Evolutionary conservation across 2,113 vertebrate genomes (phyloP).

Genomic region (Zonotrichia leucophrys): DNA sequence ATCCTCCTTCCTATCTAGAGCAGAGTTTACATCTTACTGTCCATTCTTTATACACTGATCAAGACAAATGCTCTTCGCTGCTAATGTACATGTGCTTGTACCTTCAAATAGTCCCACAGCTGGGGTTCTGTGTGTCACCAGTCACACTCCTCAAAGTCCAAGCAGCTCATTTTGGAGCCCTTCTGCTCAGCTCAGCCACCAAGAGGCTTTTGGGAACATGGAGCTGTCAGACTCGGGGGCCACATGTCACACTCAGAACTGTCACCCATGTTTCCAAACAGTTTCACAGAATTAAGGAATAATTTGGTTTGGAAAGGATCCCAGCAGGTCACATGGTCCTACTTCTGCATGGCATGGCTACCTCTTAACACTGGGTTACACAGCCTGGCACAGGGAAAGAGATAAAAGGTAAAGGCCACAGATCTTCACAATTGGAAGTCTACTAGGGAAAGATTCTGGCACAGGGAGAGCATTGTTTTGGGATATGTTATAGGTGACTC

Average conservation of each 20-base stretch:
- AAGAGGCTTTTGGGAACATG: not conserved
- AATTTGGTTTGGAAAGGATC: conserved; percentile 41
- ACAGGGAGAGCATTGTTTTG: not conserved
- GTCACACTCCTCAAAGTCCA: not conserved
- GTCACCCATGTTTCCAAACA: conserved; percentile 4
- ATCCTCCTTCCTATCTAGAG: not conserved
- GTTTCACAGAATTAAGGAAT: conserved; percentile 39
- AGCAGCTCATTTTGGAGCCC: not conserved
- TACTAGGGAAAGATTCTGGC: not conserved
- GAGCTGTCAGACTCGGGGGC: not conserved
- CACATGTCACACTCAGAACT: not conserved
- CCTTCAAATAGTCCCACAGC: fast-evolving
- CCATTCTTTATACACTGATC: not conserved
- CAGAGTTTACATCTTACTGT: not conserved
- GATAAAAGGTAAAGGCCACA: not conserved
- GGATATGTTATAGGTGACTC: not conserved
- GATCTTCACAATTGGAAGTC: not conserved
- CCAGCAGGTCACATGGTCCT: not conserved
- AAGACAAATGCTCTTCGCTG: not conserved
- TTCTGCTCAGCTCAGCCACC: not conserved
- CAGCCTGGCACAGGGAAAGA: not conserved
- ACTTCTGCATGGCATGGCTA: not conserved
- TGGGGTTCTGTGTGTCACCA: not conserved
- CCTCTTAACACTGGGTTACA: not conserved
- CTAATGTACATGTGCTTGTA: fast-evolving